A percentile compares a stretch with the other conserved stretches of the same genome.
These are phyloP conservation scores for Nautilus pompilius DNA, from an alignment of 1,140 invertebrate species.

Conservation along the genomic window DNA sequence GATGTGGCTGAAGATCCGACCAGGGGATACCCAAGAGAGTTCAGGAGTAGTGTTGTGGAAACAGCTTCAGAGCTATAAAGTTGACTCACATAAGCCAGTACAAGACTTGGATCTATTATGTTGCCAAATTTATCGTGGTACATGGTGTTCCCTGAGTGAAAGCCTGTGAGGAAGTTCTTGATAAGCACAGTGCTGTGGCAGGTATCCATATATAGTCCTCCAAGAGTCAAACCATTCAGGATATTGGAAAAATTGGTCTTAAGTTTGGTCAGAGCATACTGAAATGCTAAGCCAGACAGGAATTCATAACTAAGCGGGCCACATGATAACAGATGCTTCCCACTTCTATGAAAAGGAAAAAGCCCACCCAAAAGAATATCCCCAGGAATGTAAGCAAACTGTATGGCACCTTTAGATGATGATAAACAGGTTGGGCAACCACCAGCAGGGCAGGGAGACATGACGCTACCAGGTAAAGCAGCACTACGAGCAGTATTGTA, in stretches of 20 bases:
- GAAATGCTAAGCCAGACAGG: constrained; percentile 21
- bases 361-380: constrained; percentile 33
- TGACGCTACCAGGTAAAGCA: constrained; percentile 9
- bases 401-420: constrained; percentile 17
- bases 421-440: constrained; percentile 37
- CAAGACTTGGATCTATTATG: constrained; percentile 24
- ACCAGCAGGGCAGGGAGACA: constrained; percentile 21
- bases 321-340: constrained; percentile 28
- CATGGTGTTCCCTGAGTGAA: constrained; percentile 24
- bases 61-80: constrained; percentile 13
- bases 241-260: constrained; percentile 20
- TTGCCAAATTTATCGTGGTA: constrained; percentile 19
- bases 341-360: constrained; percentile 23
- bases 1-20: constrained; percentile 69
- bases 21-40: constrained; percentile 66
- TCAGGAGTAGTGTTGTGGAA: constrained; percentile 14
- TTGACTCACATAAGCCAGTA: constrained; percentile 27
- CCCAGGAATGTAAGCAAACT: constrained; percentile 27
- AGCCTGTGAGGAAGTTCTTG: constrained; percentile 27
- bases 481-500: constrained; percentile 21
- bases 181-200: constrained; percentile 24
- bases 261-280: constrained; percentile 25
- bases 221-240: constrained; percentile 27
- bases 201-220: constrained; percentile 32
- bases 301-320: constrained; percentile 12